Base-by-base conservation (phyloP, 2,113 vertebrate genomes). In the Scopus umbretta region DNA sequence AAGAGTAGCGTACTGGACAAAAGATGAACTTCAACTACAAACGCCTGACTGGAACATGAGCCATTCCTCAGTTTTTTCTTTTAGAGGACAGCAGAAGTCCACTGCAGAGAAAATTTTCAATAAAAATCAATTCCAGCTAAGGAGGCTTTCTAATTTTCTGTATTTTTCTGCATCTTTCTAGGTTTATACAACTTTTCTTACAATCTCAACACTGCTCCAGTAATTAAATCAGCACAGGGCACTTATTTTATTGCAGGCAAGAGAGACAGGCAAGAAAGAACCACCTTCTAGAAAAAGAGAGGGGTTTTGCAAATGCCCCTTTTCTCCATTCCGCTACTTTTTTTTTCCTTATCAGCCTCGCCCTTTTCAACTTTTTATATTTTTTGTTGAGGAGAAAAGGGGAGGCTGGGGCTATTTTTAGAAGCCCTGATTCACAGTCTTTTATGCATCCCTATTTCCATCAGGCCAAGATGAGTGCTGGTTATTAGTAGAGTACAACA, bases 371-470 rank as follows among this genome's bases (percentile, higher is more conserved):
- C 20, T 49, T 70, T 70, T 74, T 62, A 3, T 68, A 19, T 38
- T 62, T 87, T 70, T 53, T 80, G 25, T 61, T 42, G 65, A 73
- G 63, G 32, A 94, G 59, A n/a, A 83, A 91, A 34, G 11, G 42
- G 38, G 47, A 67, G 59, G 47, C 26, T 11, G 8, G 14, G 29
- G 20, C 22, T 95, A 71, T 91, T 92, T 94, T 94, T 92, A 80
- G 83, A 96, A 95, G 21, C 20, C 80, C 20, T 89, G 80, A 89
- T 81, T 95, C 89, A 94, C 40, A 62, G 55, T 38, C 91, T 94
- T 86, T 89, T 87, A 58, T 89, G 38, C 52, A 92, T 79, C 52
- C n/a, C 16, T 81, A 3, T 81, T 89, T 52, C 52, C 34, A 34
- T 78, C 68, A 80, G 59, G 47, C 50, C 80, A 53, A n/a, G 34